These are phyloP conservation scores for Lasioglossum figueresi DNA, from an alignment of 2,888 invertebrate genomes.

Conservation along the genomic window DNA sequence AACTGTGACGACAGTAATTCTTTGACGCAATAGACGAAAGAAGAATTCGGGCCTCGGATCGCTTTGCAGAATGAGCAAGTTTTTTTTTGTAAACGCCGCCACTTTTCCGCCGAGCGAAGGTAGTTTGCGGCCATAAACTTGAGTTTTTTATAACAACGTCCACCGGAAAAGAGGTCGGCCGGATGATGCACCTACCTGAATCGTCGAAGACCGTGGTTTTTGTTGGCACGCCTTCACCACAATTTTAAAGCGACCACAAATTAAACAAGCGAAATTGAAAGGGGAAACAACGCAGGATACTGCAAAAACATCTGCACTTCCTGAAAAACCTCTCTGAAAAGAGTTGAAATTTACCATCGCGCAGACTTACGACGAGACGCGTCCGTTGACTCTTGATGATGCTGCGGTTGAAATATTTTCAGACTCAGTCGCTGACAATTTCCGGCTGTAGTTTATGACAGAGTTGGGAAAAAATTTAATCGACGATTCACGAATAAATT, in stretches of 20 bases:
- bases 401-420: neutral
- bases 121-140: neutral
- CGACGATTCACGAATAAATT: no score
- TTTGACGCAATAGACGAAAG: neutral
- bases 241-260: constrained; percentile 7
- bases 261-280: neutral
- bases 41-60: neutral
- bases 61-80: neutral
- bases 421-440: neutral
- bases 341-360: neutral
- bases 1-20: neutral
- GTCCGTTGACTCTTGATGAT: neutral
- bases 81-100: neutral
- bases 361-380: neutral
- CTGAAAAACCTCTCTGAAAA: neutral
- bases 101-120: neutral
- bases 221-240: neutral
- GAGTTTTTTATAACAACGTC: neutral
- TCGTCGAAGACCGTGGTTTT: constrained; percentile 2
- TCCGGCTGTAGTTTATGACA: neutral
- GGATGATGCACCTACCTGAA: constrained; percentile 5
- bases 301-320: neutral
- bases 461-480: no score
- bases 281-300: constrained; percentile 3
- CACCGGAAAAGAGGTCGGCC: constrained; percentile 6